Percentiles rank a stretch among this genome's conserved stretches.
Conservation (phyloP, 2,888 invertebrate species). For the Cantharis rufa region DNA sequence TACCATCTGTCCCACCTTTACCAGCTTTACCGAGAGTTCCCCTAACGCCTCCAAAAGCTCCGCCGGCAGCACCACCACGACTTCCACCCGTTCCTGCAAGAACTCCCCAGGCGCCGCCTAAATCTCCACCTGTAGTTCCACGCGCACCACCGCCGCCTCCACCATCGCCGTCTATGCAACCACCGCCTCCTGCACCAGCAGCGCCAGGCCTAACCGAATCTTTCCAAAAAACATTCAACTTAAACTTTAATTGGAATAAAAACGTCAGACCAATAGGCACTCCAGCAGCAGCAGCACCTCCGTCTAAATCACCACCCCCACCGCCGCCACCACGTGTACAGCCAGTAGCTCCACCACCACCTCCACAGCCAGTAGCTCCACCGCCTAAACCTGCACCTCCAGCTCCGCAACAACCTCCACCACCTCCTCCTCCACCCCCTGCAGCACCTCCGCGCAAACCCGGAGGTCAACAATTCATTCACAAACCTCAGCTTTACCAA, state of each 20-base stretch:
- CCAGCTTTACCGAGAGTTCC: conserved; percentile 12
- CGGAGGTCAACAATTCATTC: not conserved
- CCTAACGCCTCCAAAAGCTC: conserved; percentile 24
- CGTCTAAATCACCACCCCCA: conserved; percentile 19
- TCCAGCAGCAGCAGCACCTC: conserved; percentile 22
- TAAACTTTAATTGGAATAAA: conserved; percentile 52
- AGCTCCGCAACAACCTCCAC: conserved; percentile 27
- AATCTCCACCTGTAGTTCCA: conserved; percentile 32
- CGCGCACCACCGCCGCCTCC: conserved; percentile 32
- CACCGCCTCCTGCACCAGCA: conserved; percentile 26
- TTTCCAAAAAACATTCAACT: conserved; percentile 50
- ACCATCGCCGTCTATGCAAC: conserved; percentile 28
- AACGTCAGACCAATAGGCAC: conserved; percentile 39
- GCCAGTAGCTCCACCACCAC: conserved; percentile 20
- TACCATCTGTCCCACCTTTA: conserved; percentile 26
- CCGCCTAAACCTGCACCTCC: conserved; percentile 1
- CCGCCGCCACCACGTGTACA: conserved; percentile 8
- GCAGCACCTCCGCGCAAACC: conserved; percentile 12
- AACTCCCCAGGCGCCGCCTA: conserved; percentile 32
- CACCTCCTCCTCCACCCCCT: conserved; percentile 13
- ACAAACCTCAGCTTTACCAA: conserved; percentile 21
- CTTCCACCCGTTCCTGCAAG: conserved; percentile 30
- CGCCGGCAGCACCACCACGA: conserved; percentile 17
- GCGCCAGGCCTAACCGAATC: conserved; percentile 48
- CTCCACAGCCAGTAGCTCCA: conserved; percentile 11